Evolutionary conservation across 2,888 invertebrate genomes (phyloP).

Genomic region (Cephus nigrinus): DNA sequence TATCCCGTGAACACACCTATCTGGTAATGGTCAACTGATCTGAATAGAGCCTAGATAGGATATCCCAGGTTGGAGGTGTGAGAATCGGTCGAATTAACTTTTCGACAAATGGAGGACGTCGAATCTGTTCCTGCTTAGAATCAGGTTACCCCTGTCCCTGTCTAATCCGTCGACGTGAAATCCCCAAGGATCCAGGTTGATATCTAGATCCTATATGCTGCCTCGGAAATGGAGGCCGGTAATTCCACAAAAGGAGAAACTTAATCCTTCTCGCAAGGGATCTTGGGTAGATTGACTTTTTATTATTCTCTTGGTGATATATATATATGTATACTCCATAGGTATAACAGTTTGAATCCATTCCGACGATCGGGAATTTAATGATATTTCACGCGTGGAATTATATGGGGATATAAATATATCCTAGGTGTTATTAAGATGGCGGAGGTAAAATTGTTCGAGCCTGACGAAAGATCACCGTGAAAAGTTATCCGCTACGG

Average conservation of each 20-base stretch:
- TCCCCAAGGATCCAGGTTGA: neutral
- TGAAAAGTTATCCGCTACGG: neutral
- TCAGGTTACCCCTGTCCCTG: neutral
- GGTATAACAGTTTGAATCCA: too few species aligned
- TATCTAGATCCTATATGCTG: neutral
- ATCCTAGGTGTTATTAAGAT: too few species aligned
- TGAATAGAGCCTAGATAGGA: too few species aligned
- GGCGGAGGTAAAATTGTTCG: too few species aligned
- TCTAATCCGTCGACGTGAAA: neutral
- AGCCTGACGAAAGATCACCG: too few species aligned
- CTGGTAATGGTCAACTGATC: too few species aligned
- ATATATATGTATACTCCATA: too few species aligned
- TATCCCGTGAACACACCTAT: too few species aligned
- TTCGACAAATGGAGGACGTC: neutral
- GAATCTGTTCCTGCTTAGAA: neutral
- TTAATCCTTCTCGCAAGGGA: constrained; percentile 8
- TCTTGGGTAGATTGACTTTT: neutral
- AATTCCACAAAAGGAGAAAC: constrained; percentile 22
- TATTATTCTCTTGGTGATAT: too few species aligned
- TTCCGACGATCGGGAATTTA: too few species aligned
- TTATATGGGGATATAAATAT: too few species aligned
- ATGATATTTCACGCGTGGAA: too few species aligned
- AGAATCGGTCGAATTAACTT: neutral
- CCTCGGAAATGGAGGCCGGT: neutral
- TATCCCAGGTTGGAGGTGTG: neutral